These are phyloP conservation scores for Pollenia angustigena DNA, from an alignment of 2,888 invertebrate genomes.

Conservation along the genomic window DNA sequence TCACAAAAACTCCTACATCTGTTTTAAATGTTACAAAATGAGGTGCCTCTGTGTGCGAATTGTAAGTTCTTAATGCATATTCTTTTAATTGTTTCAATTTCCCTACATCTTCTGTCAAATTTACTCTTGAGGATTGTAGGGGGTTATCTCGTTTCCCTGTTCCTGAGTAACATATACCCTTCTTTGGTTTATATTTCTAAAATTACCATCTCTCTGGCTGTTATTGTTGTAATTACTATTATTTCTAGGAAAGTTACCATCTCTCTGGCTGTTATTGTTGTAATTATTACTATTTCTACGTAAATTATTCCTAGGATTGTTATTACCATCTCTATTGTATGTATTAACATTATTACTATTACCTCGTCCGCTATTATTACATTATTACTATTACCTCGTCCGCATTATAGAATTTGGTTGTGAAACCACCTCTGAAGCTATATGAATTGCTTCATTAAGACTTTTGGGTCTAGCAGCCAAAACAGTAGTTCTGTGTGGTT, in stretches of 20 bases:
- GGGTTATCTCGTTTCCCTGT: constrained; percentile 11
- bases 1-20: constrained; percentile 1
- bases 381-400: too few relatives aligned
- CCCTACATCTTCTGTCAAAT: not conserved
- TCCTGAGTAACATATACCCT: not conserved
- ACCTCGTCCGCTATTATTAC: too few relatives aligned
- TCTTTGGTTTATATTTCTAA: not conserved
- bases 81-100: constrained; percentile 3
- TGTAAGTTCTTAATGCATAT: constrained; percentile 2
- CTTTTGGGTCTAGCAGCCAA: constrained; percentile 16
- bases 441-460: too few relatives aligned
- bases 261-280: too few relatives aligned
- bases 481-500: constrained; percentile 16
- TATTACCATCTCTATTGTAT: too few relatives aligned
- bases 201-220: not conserved
- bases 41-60: constrained; percentile 6
- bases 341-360: too few relatives aligned
- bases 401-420: constrained; percentile 9
- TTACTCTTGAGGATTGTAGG: constrained; percentile 11
- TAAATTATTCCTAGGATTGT: too few relatives aligned
- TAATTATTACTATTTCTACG: too few relatives aligned
- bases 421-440: not conserved
- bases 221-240: too few relatives aligned
- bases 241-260: too few relatives aligned
- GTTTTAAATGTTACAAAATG: constrained; percentile 7